Base-by-base conservation (phyloP, 2,113 vertebrate genomes). In the Paralichthys olivaceus region DNA sequence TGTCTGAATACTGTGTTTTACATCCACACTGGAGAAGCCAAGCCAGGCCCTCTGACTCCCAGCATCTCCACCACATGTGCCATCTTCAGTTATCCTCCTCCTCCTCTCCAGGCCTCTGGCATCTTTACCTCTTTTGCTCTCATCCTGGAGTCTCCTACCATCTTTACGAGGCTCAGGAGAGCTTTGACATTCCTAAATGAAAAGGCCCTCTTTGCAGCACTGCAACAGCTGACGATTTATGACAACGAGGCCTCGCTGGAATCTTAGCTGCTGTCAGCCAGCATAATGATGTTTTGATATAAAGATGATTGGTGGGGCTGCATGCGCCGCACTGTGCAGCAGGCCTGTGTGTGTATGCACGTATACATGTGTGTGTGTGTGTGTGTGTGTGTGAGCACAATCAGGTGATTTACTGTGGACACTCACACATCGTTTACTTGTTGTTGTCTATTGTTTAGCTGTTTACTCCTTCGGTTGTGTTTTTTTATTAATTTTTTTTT, bases 251-350 rank as follows among this genome's bases (percentile, higher is more conserved):
- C 96, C 95, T 96, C 95, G 92, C 93, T 91, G 84, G 88, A 91
- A 90, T 94, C 95, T 96, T 92, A 96, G 92, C 75, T 63, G 94
- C 95, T 97, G 96, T 96, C 96, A 96, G 94, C 93, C 95, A 91
- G 95, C 94, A 95, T 97, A 96, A 97, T 97, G 96, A 96, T 94
- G 92, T 95, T 96, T 96, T 92, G 89, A 96, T 97, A 96, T 96
- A 96, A 96, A 96, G 93, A 96, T 96, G 96, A 98, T 96, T 95
- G 95, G 95, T 97, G 94, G 89, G 93, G 94, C 93, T 90, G 90
- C 92, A 94, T 84, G 88, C 13, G 49, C 80, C 15, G 80, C 72
- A 79, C 87, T 83, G 84, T 82, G 87, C 77, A 78, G 77, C 67
- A 47, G 64, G 81, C 86, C 60, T 49, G 61, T 32, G 62, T 49